Percentiles rank a stretch among this genome's conserved stretches.
These are phyloP conservation scores for Uromys caudimaculatus DNA, from an alignment of 2,797 vertebrate genomes.

Conservation along the genomic window DNA sequence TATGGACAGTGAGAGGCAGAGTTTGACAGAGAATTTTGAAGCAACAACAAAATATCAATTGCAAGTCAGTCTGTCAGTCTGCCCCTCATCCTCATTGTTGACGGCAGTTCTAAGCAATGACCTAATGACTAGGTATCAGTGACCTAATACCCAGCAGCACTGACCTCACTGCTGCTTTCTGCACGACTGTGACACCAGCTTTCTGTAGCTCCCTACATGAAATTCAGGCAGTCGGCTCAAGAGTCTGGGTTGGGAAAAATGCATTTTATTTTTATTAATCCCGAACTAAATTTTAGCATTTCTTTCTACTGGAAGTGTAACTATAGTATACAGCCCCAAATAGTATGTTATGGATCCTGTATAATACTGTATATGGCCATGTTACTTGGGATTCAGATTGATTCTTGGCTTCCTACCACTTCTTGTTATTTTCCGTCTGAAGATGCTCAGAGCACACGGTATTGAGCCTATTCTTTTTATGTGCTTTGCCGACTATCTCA, in stretches of 20 bases:
- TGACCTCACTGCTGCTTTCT: background rate
- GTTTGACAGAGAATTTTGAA: background rate
- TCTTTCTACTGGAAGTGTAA: slow-evolving; percentile 21
- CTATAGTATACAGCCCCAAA: background rate
- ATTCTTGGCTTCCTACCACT: background rate
- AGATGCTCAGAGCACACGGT: background rate
- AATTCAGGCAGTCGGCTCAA: background rate
- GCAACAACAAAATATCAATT: background rate
- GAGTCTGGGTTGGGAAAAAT: background rate
- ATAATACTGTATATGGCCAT: background rate
- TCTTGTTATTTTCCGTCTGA: slow-evolving; percentile 1
- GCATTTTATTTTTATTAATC: slow-evolving; percentile 1
- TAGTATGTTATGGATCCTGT: background rate
- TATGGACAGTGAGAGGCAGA: background rate
- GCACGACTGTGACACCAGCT: background rate
- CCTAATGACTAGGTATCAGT: background rate
- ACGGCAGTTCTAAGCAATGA: background rate
- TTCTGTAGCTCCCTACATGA: background rate
- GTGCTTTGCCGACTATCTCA: slow-evolving; percentile 4
- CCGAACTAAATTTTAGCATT: slow-evolving; percentile 15
- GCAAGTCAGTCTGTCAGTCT: background rate
- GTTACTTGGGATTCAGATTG: background rate
- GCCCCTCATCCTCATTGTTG: background rate
- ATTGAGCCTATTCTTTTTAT: slow-evolving; percentile 4
- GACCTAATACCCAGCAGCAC: background rate